Evolutionary conservation across 2,888 invertebrate species (phyloP).

Genomic region (Drosophila infuscata): DNA sequence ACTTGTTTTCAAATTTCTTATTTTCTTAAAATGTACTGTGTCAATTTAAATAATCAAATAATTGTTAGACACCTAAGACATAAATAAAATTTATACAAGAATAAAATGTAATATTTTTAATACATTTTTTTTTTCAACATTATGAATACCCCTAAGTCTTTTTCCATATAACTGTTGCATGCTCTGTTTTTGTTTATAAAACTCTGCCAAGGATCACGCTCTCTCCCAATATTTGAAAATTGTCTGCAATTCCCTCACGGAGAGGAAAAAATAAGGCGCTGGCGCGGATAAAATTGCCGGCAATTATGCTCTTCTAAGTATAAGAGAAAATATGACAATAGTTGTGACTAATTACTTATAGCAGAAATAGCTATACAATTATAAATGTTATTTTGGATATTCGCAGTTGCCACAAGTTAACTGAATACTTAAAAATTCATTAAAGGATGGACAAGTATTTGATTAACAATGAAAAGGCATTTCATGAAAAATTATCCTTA

Average conservation of each 20-base stretch:
- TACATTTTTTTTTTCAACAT: not conserved
- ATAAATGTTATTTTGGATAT: constrained; percentile 11
- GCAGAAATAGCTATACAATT: not conserved
- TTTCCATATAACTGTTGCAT: constrained; percentile 61
- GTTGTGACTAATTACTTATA: not conserved
- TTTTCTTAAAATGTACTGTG: not conserved
- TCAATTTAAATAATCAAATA: not conserved
- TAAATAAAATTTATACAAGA: not conserved
- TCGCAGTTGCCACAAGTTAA: constrained; percentile 8
- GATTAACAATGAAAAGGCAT: not conserved
- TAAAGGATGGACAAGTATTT: constrained; percentile 11
- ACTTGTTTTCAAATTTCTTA: not conserved
- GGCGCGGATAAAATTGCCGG: constrained; percentile 59
- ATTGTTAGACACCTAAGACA: not conserved
- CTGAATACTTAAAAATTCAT: not conserved
- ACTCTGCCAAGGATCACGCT: not conserved
- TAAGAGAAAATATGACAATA: constrained; percentile 2
- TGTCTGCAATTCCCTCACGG: constrained; percentile 10
- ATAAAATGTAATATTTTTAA: not conserved
- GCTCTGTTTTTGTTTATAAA: constrained; percentile 57
- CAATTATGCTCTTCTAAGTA: constrained; percentile 25
- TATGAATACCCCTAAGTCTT: not conserved
- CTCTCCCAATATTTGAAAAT: not conserved
- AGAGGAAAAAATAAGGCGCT: constrained; percentile 18
- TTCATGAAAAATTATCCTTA: not conserved